These are phyloP conservation scores for Acestrorhynchus altus DNA, from an alignment of 2,797 vertebrate species.

Conservation along the genomic window DNA sequence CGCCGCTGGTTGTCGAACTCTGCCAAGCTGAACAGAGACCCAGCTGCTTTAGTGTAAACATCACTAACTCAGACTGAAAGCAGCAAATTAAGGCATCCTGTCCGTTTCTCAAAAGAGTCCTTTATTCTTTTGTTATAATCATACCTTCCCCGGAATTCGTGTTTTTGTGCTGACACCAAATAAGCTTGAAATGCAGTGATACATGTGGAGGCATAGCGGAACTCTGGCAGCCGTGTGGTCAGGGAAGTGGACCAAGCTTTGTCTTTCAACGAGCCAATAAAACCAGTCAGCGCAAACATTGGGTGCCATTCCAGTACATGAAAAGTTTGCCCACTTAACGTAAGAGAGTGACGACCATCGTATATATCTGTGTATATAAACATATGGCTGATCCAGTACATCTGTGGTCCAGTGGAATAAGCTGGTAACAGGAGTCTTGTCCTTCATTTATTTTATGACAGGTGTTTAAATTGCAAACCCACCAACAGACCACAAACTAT, in stretches of 20 bases:
- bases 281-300: background rate
- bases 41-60: slow-evolving; percentile 58
- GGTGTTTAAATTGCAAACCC: background rate
- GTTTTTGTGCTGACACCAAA: slow-evolving; percentile 24
- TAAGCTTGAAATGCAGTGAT: slow-evolving; percentile 24
- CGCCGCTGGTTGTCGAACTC: slow-evolving; percentile 17
- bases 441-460: background rate
- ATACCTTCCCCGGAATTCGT: slow-evolving; percentile 6
- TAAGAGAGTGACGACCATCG: background rate
- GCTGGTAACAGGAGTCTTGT: background rate
- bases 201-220: background rate
- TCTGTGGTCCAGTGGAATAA: background rate
- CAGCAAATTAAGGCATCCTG: slow-evolving; percentile 46
- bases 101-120: slow-evolving; percentile 31
- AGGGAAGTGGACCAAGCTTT: background rate
- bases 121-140: slow-evolving; percentile 53
- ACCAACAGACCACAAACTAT: background rate
- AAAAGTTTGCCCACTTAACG: background rate
- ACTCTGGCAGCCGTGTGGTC: background rate
- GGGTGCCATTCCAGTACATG: background rate
- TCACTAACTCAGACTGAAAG: slow-evolving; percentile 53
- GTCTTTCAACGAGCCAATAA: background rate
- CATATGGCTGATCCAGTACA: background rate
- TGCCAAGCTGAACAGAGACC: slow-evolving; percentile 41
- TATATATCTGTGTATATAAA: background rate